Percentiles rank a stretch among this genome's conserved stretches.
These are phyloP conservation scores for Lagorchestes hirsutus DNA, from an alignment of 2,797 vertebrate species.

Conservation along the genomic window DNA sequence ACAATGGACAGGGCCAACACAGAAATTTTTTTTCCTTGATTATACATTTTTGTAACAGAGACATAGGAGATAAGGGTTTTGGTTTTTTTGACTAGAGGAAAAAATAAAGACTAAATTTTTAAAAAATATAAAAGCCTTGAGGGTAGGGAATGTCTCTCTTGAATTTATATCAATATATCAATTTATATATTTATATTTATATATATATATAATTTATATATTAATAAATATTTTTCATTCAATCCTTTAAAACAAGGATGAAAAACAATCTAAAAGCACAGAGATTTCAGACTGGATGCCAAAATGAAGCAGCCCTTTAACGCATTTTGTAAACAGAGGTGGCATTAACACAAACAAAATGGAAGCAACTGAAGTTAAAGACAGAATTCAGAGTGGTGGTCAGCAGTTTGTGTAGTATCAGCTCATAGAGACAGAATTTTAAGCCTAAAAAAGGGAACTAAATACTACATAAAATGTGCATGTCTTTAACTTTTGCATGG, in stretches of 20 bases:
- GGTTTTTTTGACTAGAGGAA: neutral
- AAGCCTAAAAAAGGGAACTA: conserved; percentile 24
- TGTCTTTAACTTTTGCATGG: conserved; percentile 42
- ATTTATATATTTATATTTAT: too few relatives aligned
- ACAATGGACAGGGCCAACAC: neutral
- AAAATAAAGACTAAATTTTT: neutral
- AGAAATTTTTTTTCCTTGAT: neutral
- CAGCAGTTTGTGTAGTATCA: conserved; percentile 20
- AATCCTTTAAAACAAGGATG: neutral
- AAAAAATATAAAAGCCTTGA: neutral
- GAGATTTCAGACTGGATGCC: neutral
- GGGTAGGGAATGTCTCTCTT: neutral
- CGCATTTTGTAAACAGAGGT: neutral
- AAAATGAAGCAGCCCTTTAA: neutral
- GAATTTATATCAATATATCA: neutral
- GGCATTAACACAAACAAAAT: neutral
- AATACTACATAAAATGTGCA: conserved; percentile 24
- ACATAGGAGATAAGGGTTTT: neutral
- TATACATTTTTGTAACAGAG: neutral
- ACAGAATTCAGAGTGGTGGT: neutral
- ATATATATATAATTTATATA: too few relatives aligned
- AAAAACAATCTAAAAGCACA: neutral
- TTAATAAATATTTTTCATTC: neutral
- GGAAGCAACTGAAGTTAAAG: neutral
- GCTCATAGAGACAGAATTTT: conserved; percentile 29